phyloP scores from a whole-genome alignment of 2,113 vertebrate genomes.

The Myrmecophaga tridactyla region DNA sequence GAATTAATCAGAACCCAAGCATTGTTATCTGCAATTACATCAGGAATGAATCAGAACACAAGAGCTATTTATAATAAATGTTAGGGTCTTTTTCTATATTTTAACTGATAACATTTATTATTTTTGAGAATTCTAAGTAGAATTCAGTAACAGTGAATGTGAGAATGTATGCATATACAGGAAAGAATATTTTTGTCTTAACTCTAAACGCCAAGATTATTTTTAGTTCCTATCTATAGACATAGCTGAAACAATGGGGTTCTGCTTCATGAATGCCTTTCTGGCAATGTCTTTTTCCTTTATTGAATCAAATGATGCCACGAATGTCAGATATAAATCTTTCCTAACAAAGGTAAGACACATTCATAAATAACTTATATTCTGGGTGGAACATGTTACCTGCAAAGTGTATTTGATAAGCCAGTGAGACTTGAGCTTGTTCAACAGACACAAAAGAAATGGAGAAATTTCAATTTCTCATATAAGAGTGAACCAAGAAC shows the following conservation, averaged over 20 bases:
- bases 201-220: not conserved
- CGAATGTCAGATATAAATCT: not conserved
- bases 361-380: conserved; percentile 14
- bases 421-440: not conserved
- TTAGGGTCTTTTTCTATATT: conserved; percentile 33
- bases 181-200: conserved; percentile 16
- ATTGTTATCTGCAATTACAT: not conserved
- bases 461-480: conserved; percentile 23
- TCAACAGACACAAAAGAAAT: not conserved
- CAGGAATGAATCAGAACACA: conserved; percentile 34
- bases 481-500: conserved; percentile 57
- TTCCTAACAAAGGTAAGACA: not conserved
- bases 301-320: not conserved
- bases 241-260: not conserved
- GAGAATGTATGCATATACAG: not conserved
- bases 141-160: not conserved
- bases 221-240: not conserved
- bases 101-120: conserved; percentile 29
- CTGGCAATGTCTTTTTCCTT: not conserved
- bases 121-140: conserved; percentile 45
- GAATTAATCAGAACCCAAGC: not conserved
- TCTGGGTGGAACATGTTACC: not conserved
- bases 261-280: not conserved
- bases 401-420: conserved; percentile 18
- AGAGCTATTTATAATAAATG: conserved; percentile 55